These are phyloP conservation scores for Globia sparganii DNA, from an alignment of 2,888 invertebrate species.

Conservation along the genomic window DNA sequence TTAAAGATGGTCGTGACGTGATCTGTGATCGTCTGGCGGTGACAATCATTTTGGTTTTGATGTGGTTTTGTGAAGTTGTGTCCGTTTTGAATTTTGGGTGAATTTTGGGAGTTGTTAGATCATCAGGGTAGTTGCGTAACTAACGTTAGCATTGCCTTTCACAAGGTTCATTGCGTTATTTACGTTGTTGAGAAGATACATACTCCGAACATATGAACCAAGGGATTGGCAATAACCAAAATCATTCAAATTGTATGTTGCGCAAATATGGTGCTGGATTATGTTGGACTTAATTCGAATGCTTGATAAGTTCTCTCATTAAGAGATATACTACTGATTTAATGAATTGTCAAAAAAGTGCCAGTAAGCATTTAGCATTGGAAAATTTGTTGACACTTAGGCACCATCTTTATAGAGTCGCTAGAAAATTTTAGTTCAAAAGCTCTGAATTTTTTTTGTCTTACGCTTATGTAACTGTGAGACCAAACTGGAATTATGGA, in stretches of 20 bases:
- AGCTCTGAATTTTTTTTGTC: neutral
- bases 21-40: conserved; percentile 59
- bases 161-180: neutral
- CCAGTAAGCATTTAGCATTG: neutral
- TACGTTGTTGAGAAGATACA: neutral
- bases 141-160: neutral
- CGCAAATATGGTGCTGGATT: neutral
- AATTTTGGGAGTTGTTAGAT: neutral
- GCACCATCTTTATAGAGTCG: conserved; percentile 4
- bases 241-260: neutral
- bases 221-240: neutral
- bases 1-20: conserved; percentile 68
- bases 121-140: neutral
- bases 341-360: neutral
- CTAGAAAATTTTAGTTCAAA: neutral
- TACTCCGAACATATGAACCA: neutral
- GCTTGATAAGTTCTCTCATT: neutral
- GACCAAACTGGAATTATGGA: neutral
- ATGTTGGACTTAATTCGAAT: neutral
- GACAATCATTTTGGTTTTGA: conserved; percentile 55
- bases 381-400: neutral
- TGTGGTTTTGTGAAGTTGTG: conserved; percentile 32
- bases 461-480: neutral
- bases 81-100: conserved; percentile 5
- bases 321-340: neutral